These are phyloP conservation scores for Catharus fuscescens DNA, from an alignment of 2,113 vertebrate genomes.

Conservation along the genomic window DNA sequence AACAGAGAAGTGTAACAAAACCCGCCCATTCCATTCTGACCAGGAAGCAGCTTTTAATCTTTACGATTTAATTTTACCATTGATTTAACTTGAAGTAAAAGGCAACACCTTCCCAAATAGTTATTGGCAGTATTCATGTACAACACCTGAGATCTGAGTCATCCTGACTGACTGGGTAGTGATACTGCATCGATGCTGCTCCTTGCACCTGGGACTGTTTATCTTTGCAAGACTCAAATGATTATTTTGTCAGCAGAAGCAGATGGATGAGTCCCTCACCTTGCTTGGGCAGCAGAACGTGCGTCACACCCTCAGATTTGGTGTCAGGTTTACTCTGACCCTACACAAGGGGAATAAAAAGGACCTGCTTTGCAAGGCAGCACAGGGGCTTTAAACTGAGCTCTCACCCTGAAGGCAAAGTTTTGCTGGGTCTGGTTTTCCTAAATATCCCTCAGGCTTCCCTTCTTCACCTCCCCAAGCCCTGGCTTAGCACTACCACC, in stretches of 20 bases:
- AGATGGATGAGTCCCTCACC: background rate
- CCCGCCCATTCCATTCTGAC: background rate
- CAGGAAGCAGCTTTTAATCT: background rate
- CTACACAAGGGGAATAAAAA: background rate
- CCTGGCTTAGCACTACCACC: background rate
- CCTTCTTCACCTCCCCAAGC: background rate
- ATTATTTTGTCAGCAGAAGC: background rate
- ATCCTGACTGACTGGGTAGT: background rate
- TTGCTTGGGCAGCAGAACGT: background rate
- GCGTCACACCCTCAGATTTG: background rate
- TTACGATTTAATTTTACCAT: background rate
- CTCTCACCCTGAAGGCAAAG: background rate
- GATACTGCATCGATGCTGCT: background rate
- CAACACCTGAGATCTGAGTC: background rate
- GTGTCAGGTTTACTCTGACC: background rate
- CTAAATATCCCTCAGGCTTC: background rate
- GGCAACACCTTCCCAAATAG: accelerated
- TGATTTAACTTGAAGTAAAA: background rate
- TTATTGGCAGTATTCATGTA: background rate
- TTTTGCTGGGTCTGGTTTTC: background rate
- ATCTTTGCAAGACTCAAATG: background rate
- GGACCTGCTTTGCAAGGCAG: background rate
- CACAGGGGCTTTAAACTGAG: background rate
- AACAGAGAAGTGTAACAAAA: background rate
- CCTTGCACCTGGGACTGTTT: background rate